These are phyloP conservation scores for Pardosa pseudoannulata DNA, from an alignment of 2,888 invertebrate genomes.

Conservation along the genomic window DNA sequence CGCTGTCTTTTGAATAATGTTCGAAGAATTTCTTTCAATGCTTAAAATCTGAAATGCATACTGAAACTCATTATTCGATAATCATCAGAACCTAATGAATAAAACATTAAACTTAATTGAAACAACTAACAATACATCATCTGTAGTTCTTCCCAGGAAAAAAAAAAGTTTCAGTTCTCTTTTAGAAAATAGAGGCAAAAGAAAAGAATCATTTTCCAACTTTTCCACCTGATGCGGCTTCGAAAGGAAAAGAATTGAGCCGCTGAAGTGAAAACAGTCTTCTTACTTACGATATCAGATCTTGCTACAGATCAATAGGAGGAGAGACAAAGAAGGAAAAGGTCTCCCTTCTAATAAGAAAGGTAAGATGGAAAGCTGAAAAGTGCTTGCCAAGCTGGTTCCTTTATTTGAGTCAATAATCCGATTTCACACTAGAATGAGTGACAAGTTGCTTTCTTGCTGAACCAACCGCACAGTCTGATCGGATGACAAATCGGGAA, in stretches of 20 bases:
- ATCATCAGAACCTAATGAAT: neutral
- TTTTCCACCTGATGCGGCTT: constrained; percentile 13
- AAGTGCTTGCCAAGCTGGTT: constrained; percentile 24
- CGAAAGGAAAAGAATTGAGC: constrained; percentile 9
- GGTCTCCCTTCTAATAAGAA: constrained; percentile 29
- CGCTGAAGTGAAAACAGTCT: constrained; percentile 26
- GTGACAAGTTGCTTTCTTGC: constrained; percentile 39
- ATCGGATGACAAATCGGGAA: neutral
- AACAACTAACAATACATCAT: neutral
- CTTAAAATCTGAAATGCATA: too few species aligned
- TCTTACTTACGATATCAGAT: constrained; percentile 43
- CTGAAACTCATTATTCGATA: too few species aligned
- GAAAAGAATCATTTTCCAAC: constrained; percentile 8
- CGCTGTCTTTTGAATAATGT: too few species aligned
- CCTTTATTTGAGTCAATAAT: constrained; percentile 39
- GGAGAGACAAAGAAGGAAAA: constrained; percentile 15
- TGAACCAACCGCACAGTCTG: constrained; percentile 23
- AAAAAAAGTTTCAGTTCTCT: neutral
- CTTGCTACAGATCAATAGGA: constrained; percentile 37
- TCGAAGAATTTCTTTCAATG: too few species aligned
- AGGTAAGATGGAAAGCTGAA: constrained; percentile 42
- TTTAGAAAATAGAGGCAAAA: too few species aligned
- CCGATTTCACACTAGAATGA: constrained; percentile 47
- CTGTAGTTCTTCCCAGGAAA: neutral
- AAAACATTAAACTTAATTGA: constrained; percentile 19